phyloP scores from a whole-genome alignment of 2,888 invertebrate species.

The Phengaris alcon region DNA sequence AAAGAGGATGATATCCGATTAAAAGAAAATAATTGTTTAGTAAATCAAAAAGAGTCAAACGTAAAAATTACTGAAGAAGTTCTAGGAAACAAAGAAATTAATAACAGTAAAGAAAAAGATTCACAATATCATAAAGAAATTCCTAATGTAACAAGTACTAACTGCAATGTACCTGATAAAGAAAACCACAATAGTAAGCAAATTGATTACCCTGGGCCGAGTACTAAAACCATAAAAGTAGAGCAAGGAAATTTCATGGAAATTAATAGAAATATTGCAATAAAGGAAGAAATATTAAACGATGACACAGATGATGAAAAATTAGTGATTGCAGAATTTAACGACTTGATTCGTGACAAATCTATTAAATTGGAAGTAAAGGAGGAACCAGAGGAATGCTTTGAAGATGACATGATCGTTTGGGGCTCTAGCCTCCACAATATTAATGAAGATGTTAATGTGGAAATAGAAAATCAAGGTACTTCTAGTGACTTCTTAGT shows the following conservation, averaged over 20 bases:
- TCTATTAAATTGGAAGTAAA: constrained; percentile 13
- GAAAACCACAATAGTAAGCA: not conserved
- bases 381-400: constrained; percentile 23
- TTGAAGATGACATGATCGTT: constrained; percentile 26
- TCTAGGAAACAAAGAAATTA: not conserved
- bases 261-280: not conserved
- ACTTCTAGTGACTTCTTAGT: not conserved
- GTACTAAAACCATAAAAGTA: not conserved
- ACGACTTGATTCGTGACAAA: constrained; percentile 5
- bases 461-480: not conserved
- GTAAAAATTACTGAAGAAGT: not conserved
- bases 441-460: not conserved
- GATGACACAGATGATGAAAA: constrained; percentile 13
- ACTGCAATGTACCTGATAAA: not conserved
- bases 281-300: constrained; percentile 27
- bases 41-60: not conserved
- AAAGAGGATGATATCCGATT: not conserved
- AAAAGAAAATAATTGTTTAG: not conserved
- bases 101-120: not conserved
- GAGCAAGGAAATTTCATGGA: not conserved
- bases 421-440: not conserved
- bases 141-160: not conserved
- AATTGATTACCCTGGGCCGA: not conserved
- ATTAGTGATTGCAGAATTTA: constrained; percentile 16
- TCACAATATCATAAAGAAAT: not conserved